phyloP scores from a whole-genome alignment of 2,113 vertebrate genomes.

The Alethe castanea region DNA sequence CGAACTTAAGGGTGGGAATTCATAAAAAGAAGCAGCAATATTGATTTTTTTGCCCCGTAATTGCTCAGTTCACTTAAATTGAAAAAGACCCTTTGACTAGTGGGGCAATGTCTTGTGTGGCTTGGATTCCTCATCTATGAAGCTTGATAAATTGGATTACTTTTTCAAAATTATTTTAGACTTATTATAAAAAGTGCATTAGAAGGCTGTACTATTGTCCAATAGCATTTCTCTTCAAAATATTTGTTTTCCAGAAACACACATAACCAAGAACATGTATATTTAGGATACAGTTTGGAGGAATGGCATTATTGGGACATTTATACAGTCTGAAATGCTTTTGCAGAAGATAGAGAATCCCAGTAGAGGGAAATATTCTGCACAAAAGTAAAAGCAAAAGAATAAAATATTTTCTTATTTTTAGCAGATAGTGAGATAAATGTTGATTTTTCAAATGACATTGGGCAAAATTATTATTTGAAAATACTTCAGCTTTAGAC shows the following conservation, averaged over 20 bases:
- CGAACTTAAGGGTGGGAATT: background rate
- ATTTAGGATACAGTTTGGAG: background rate
- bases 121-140: background rate
- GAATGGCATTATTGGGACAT: background rate
- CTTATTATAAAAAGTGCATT: background rate
- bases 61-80: background rate
- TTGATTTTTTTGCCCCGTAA: background rate
- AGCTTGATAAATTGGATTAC: background rate
- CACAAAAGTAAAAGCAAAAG: background rate
- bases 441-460: background rate
- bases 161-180: background rate
- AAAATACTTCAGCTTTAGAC: background rate
- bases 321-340: background rate
- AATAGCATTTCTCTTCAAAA: background rate
- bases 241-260: background rate
- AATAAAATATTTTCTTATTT: background rate
- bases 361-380: background rate
- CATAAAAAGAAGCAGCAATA: background rate
- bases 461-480: background rate
- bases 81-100: background rate
- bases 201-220: background rate
- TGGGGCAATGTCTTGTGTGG: background rate
- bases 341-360: background rate
- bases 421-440: background rate
- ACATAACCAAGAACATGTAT: rapidly evolving